phyloP scores from a whole-genome alignment of 1,140 invertebrate species.

The Sarcophaga bullata region DNA sequence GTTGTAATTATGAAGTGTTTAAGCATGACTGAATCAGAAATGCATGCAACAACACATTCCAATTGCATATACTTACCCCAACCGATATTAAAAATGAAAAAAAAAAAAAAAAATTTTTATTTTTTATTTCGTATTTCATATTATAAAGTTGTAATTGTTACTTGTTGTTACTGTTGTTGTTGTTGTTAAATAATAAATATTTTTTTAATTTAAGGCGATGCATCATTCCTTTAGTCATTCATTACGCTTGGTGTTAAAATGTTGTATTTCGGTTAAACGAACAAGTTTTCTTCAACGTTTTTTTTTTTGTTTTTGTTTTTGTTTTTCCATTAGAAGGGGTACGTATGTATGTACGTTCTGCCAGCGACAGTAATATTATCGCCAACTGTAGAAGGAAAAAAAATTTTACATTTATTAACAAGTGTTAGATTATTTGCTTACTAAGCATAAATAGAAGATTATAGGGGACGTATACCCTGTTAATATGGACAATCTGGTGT shows the following conservation, averaged over 20 bases:
- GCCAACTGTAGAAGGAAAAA: neutral
- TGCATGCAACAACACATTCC: neutral
- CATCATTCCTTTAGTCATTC: slow-evolving; percentile 14
- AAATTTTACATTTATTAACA: neutral
- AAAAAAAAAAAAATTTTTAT: too few species aligned
- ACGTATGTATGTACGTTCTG: too few species aligned
- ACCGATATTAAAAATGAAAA: too few species aligned
- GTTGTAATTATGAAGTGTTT: slow-evolving; percentile 20
- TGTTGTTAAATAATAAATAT: slow-evolving; percentile 1
- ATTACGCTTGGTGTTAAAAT: neutral
- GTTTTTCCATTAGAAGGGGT: too few species aligned
- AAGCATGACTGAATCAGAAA: neutral
- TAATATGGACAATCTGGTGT: too few species aligned
- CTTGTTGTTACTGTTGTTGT: neutral
- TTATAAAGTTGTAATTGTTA: too few species aligned
- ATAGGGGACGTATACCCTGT: neutral
- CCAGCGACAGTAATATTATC: neutral
- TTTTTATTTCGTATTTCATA: too few species aligned
- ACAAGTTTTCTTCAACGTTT: neutral
- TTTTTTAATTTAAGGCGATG: neutral
- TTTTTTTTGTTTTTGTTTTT: too few species aligned
- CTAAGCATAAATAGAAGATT: neutral
- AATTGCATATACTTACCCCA: neutral
- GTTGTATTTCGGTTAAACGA: neutral
- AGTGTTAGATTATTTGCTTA: slow-evolving; percentile 21